Percentiles rank a stretch among this genome's conserved stretches.
These are phyloP conservation scores for Tor tambroides DNA, from an alignment of 2,113 vertebrate genomes.

Conservation along the genomic window DNA sequence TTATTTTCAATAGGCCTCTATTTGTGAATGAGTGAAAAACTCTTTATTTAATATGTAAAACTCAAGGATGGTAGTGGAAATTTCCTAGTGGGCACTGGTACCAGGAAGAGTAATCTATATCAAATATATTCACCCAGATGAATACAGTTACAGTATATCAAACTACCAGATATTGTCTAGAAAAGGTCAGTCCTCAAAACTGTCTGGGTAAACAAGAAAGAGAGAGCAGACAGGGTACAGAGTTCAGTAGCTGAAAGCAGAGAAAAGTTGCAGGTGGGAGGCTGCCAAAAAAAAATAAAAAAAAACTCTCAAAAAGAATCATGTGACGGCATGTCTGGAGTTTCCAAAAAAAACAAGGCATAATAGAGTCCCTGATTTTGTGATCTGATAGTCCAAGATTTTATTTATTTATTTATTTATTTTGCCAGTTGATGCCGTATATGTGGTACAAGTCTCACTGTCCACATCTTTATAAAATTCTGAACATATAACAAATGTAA, in stretches of 20 bases:
- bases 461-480: too few relatives aligned
- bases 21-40: not conserved
- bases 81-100: not conserved
- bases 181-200: not conserved
- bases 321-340: slow-evolving; percentile 23
- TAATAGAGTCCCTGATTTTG: not conserved
- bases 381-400: not conserved
- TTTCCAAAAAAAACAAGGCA: not conserved
- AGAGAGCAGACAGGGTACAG: not conserved
- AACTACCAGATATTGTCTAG: slow-evolving; percentile 1
- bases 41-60: not conserved
- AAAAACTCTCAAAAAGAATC: not conserved
- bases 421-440: not conserved
- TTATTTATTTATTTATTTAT: not conserved
- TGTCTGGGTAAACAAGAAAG: slow-evolving; percentile 14
- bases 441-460: too few relatives aligned
- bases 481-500: too few relatives aligned
- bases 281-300: not conserved
- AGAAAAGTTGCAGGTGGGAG: not conserved
- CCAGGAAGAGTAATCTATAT: not conserved
- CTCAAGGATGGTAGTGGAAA: not conserved
- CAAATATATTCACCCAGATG: not conserved
- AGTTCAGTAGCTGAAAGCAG: not conserved
- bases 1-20: not conserved
- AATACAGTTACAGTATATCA: not conserved